Evolutionary conservation across 2,797 vertebrate genomes (phyloP), one percentile per base, ranked within the genome.

Genomic region (Onychomys arenicola): DNA sequence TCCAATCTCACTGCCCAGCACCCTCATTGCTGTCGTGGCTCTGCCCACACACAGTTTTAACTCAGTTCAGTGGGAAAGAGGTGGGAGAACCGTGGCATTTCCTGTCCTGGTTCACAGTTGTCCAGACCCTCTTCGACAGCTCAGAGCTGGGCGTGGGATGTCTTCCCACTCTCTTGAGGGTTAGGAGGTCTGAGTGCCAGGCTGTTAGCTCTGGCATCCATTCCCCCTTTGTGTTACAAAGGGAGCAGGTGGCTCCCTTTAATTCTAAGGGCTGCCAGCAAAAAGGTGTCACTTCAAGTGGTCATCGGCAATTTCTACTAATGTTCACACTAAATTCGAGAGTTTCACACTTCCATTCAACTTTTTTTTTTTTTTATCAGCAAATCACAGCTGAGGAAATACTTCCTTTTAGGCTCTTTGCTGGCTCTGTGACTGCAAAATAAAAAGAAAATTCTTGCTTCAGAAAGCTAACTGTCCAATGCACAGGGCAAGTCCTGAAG

Each of bases 41-140:
- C 96, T 82, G 91, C 97, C 97, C 88, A 97, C 97, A 94, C 90
- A 61, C 86, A 78, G 89, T 63, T 96, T 96, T 96, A 95, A 95
- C 89, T 98, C 94, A 89, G 89, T 86, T 88, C 9, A 29, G 90
- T 98, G 98, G 97, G 98, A 98, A 98, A 98, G 97, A 96, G 91
- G 98, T 98, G 97, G 98, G 98, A 97, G 97, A 97, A 86, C 63
- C 86, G 84, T 97, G 98, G 98, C 96, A 98, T 98, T 98, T 98
- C 97, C 98, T 98, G 97, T 82, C 84, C 96, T 76, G 40, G 94
- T 96, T 96, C 96, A 90, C 97, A 98, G 97, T 97, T 97, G 97
- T 96, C 93, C 75, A 69, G 96, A 97, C 96, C 95, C 93, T 97
- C 55, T 82, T 93, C 57, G 82, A 93, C 87, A 93, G 67, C 92